Evolutionary conservation across 2,888 invertebrate species (phyloP).

Genomic region (Dolichopus griseipennis): DNA sequence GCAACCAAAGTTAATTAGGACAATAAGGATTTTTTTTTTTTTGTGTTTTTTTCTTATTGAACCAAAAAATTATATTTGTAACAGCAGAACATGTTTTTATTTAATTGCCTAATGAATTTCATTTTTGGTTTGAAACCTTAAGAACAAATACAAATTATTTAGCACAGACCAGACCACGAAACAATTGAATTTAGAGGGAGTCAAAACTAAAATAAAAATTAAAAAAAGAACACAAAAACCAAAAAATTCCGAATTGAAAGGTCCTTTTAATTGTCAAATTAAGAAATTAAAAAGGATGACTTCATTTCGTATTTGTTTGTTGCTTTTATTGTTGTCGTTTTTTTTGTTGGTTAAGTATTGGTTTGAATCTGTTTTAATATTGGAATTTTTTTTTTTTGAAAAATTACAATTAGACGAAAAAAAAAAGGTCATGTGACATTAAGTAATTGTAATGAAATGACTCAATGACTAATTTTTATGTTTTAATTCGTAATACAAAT

Average conservation of each 20-base stretch:
- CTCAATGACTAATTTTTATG: too few species aligned
- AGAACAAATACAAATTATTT: not conserved
- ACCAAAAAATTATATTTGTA: not conserved
- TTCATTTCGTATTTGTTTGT: not conserved
- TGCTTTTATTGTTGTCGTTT: not conserved
- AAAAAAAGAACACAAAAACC: too few species aligned
- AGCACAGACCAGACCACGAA: not conserved
- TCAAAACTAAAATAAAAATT: not conserved
- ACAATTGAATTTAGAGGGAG: not conserved
- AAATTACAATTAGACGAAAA: too few species aligned
- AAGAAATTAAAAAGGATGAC: slow-evolving; percentile 6
- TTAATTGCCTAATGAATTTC: slow-evolving; percentile 4
- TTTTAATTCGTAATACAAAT: too few species aligned
- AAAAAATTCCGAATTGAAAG: slow-evolving; percentile 2
- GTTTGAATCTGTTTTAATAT: too few species aligned
- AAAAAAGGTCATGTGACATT: too few species aligned
- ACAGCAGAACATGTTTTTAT: not conserved
- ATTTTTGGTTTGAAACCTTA: not conserved
- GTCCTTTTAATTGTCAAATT: slow-evolving; percentile 3
- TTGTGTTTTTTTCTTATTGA: not conserved
- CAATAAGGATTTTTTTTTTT: not conserved
- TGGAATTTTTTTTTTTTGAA: too few species aligned
- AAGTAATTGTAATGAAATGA: too few species aligned
- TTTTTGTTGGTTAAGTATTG: not conserved
- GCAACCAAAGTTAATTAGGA: not conserved